Evolutionary conservation across 2,888 invertebrate species (phyloP).

Genomic region (Aphodius granarius): DNA sequence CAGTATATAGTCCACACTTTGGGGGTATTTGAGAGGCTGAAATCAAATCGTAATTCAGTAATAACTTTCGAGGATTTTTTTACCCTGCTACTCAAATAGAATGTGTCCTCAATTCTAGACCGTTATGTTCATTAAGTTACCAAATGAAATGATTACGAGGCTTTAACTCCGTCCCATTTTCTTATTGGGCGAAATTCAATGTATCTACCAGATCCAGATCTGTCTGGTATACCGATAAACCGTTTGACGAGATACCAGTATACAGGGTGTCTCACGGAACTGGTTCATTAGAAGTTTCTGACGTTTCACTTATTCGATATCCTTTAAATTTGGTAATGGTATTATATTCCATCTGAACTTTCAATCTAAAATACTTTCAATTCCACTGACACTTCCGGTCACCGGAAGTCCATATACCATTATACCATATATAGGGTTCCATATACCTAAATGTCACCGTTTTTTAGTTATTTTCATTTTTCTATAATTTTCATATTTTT

Average conservation of each 20-base stretch:
- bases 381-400: too few species aligned
- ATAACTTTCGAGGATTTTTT: background rate
- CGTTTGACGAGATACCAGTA: background rate
- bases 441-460: too few species aligned
- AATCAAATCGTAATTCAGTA: background rate
- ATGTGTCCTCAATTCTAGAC: slow-evolving; percentile 3
- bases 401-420: too few species aligned
- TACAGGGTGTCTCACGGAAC: too few species aligned
- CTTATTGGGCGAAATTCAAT: background rate
- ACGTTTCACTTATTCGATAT: too few species aligned
- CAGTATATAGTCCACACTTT: background rate
- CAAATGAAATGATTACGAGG: background rate
- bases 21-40: slow-evolving; percentile 15
- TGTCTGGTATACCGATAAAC: background rate
- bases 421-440: too few species aligned
- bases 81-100: background rate
- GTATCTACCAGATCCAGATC: background rate
- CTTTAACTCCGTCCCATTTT: background rate
- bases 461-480: too few species aligned
- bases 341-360: too few species aligned
- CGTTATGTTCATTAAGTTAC: background rate
- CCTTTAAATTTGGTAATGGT: too few species aligned
- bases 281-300: too few species aligned
- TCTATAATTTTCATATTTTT: too few species aligned
- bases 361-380: too few species aligned